Conservation (phyloP, 2,888 invertebrate species). For the Lochmaea crataegi region DNA sequence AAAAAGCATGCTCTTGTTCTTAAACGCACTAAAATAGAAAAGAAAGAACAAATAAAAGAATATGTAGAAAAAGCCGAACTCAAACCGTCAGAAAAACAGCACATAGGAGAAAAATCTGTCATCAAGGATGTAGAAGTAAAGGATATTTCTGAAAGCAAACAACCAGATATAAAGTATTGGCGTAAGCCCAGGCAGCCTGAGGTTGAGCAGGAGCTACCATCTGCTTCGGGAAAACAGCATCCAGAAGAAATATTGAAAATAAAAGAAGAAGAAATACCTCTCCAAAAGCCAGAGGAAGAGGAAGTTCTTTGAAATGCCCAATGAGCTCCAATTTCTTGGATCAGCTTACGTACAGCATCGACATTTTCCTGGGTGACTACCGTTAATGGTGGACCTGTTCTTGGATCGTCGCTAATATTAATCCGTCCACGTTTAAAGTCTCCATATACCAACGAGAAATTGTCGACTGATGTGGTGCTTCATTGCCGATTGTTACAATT, state of each 20-base stretch:
- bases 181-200: slow-evolving; percentile 31
- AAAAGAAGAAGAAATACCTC: neutral
- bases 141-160: neutral
- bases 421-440: no score
- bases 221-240: neutral
- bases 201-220: neutral
- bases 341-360: no score
- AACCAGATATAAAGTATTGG: slow-evolving; percentile 54
- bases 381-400: no score
- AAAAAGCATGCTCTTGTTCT: slow-evolving; percentile 72
- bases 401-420: no score
- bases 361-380: no score
- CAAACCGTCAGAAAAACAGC: slow-evolving; percentile 30
- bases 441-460: no score
- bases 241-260: neutral
- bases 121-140: slow-evolving; percentile 55
- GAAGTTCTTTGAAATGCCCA: neutral
- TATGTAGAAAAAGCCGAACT: slow-evolving; percentile 53
- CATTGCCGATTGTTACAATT: no score
- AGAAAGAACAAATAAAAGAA: slow-evolving; percentile 62
- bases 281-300: slow-evolving; percentile 21
- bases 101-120: slow-evolving; percentile 37
- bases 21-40: slow-evolving; percentile 63
- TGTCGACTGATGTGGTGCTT: no score
- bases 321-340: no score